These are phyloP conservation scores for Sesamia inferens DNA, from an alignment of 2,888 invertebrate genomes.

Conservation along the genomic window DNA sequence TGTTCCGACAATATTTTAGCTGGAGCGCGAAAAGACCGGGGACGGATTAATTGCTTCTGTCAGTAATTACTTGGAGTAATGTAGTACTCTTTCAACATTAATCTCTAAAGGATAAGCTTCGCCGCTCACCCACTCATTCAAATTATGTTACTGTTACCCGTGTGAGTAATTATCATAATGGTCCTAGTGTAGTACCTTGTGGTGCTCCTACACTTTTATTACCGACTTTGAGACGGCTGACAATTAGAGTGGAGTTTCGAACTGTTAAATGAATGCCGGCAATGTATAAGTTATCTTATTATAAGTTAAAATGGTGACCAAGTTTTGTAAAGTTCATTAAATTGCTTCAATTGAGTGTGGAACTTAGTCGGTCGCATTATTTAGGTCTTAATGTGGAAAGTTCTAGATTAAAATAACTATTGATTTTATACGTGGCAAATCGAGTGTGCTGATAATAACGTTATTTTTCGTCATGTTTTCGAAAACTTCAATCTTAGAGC, in stretches of 20 bases:
- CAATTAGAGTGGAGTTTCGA: slow-evolving; percentile 41
- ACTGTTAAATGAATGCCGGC: slow-evolving; percentile 45
- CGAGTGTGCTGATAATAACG: background rate
- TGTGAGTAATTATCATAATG: slow-evolving; percentile 63
- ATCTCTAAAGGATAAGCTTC: slow-evolving; percentile 68
- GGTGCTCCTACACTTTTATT: slow-evolving; percentile 42
- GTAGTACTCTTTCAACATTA: slow-evolving; percentile 69
- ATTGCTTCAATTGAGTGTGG: slow-evolving; percentile 56
- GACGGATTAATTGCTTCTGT: slow-evolving; percentile 69
- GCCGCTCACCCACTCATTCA: slow-evolving; percentile 62
- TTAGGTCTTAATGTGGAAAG: slow-evolving; percentile 40
- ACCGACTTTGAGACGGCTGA: slow-evolving; percentile 29
- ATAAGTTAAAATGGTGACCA: slow-evolving; percentile 59
- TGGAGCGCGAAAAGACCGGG: slow-evolving; percentile 58
- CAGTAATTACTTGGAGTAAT: slow-evolving; percentile 70
- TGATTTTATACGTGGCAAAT: background rate
- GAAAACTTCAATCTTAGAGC: slow-evolving; percentile 6
- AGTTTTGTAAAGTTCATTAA: slow-evolving; percentile 60
- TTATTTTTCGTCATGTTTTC: background rate
- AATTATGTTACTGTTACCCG: slow-evolving; percentile 57
- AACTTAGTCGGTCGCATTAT: slow-evolving; percentile 51
- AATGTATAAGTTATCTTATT: slow-evolving; percentile 65
- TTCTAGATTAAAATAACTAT: slow-evolving; percentile 15
- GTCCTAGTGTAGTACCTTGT: slow-evolving; percentile 50
- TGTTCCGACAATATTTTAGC: slow-evolving; percentile 58